Evolutionary conservation across 2,888 invertebrate species (phyloP).

Genomic region (Ennomos erosarius): DNA sequence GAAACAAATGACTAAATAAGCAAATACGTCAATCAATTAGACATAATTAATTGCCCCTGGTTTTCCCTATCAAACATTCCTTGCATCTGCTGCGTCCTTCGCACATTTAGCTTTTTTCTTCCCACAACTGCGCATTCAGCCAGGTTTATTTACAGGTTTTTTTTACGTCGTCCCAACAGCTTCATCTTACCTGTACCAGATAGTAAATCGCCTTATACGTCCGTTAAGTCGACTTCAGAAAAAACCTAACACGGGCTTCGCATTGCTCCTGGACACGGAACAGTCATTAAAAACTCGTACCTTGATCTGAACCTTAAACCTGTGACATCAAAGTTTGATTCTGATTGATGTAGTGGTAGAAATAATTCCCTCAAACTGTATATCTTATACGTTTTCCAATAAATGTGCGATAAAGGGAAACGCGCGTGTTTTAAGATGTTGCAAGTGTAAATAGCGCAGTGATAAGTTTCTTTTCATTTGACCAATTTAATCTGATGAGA

Average conservation of each 20-base stretch:
- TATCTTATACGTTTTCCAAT: constrained; percentile 28
- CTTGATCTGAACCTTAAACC: constrained; percentile 37
- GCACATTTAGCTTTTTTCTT: constrained; percentile 45
- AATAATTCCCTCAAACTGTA: constrained; percentile 23
- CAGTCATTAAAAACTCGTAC: constrained; percentile 36
- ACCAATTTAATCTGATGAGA: constrained; percentile 28
- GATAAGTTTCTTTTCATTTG: constrained; percentile 20
- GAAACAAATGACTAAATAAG: constrained; percentile 27
- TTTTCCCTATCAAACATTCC: constrained; percentile 39
- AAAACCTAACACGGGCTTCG: constrained; percentile 52
- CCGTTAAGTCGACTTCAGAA: constrained; percentile 49
- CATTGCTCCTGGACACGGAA: constrained; percentile 44
- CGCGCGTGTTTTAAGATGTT: constrained; percentile 35
- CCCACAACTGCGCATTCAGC: constrained; percentile 9
- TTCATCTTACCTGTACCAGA: constrained; percentile 58
- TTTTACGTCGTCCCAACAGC: constrained; percentile 55
- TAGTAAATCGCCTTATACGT: constrained; percentile 65
- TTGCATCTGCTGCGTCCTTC: constrained; percentile 43
- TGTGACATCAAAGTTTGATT: constrained; percentile 28
- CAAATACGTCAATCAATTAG: constrained; percentile 44
- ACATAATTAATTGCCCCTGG: constrained; percentile 46
- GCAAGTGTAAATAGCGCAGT: constrained; percentile 32
- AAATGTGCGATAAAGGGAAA: constrained; percentile 30
- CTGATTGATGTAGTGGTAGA: constrained; percentile 11
- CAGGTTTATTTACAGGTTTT: constrained; percentile 46